A percentile compares a stretch with the other conserved stretches of the same genome.
phyloP scores from a whole-genome alignment of 1,140 invertebrate genomes.

The Leptinotarsa undecemlineata region DNA sequence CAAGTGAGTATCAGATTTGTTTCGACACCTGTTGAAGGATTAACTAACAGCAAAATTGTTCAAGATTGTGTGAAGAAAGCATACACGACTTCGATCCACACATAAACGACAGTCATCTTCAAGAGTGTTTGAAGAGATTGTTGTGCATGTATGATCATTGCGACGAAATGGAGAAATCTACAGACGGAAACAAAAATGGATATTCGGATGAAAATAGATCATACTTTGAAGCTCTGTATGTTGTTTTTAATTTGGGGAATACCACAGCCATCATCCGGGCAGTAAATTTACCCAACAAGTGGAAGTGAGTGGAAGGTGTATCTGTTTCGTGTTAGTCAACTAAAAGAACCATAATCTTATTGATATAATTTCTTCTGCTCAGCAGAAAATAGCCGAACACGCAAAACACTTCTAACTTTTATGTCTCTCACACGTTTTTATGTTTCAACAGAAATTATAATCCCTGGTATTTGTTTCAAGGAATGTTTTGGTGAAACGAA shows the following conservation, averaged over 20 bases:
- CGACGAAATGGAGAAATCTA: slow-evolving; percentile 39
- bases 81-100: slow-evolving; percentile 61
- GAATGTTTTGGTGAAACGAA: slow-evolving; percentile 33
- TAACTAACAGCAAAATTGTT: slow-evolving; percentile 36
- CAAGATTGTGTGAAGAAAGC: slow-evolving; percentile 58
- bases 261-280: slow-evolving; percentile 58
- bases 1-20: slow-evolving; percentile 57
- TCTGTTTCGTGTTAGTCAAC: neutral
- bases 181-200: slow-evolving; percentile 21
- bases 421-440: no score
- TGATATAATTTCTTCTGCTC: no score
- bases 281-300: slow-evolving; percentile 51
- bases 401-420: no score
- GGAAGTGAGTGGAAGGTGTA: slow-evolving; percentile 47
- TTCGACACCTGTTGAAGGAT: no score
- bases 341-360: no score
- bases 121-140: slow-evolving; percentile 63
- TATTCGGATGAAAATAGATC: slow-evolving; percentile 45
- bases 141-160: slow-evolving; percentile 62
- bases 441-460: neutral
- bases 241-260: slow-evolving; percentile 64
- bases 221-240: slow-evolving; percentile 62
- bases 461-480: slow-evolving; percentile 36
- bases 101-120: slow-evolving; percentile 64
- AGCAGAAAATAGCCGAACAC: no score